phyloP scores from a whole-genome alignment of 2,888 invertebrate genomes.

The Synanthedon formicaeformis region DNA sequence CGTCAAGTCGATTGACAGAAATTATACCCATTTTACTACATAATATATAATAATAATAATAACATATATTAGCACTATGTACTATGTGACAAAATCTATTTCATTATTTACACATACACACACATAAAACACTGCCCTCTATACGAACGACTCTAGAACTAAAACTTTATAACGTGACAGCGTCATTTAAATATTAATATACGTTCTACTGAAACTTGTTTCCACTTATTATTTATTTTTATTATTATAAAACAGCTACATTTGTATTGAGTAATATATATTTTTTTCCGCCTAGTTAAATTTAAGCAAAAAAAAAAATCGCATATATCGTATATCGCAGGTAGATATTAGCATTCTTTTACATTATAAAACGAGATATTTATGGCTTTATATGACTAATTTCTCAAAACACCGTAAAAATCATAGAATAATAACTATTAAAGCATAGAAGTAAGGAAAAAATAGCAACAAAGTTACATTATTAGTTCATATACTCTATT shows the following conservation, averaged over 20 bases:
- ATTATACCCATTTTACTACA: not conserved
- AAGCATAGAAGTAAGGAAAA: too few species aligned
- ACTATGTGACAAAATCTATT: constrained; percentile 25
- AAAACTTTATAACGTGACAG: not conserved
- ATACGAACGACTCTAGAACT: not conserved
- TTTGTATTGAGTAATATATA: constrained; percentile 3
- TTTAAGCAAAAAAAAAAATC: constrained; percentile 9
- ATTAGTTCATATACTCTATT: too few species aligned
- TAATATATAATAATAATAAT: not conserved
- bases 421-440: too few species aligned
- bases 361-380: constrained; percentile 1
- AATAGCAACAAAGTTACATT: too few species aligned
- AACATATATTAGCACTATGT: constrained; percentile 18
- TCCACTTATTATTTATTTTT: not conserved
- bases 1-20: not conserved
- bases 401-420: constrained; percentile 39
- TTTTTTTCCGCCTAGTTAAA: constrained; percentile 17
- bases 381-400: constrained; percentile 12
- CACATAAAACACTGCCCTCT: not conserved
- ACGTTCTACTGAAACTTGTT: not conserved
- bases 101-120: constrained; percentile 7
- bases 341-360: too few species aligned
- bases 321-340: too few species aligned
- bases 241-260: constrained; percentile 8
- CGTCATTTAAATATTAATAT: not conserved